Evolutionary conservation across 2,113 vertebrate genomes (phyloP).

Genomic region (Podarcis muralis): DNA sequence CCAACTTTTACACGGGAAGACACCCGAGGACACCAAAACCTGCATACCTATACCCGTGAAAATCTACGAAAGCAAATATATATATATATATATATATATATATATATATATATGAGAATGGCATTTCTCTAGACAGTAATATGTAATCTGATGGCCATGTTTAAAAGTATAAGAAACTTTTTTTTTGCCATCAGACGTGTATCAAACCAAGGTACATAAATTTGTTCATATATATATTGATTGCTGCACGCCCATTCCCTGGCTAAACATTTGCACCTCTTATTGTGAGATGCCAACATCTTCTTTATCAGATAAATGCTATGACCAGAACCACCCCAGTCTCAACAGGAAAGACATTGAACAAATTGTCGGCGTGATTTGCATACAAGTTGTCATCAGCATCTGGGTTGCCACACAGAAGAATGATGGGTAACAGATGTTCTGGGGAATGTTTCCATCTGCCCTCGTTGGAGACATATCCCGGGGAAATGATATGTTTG

Average conservation of each 20-base stretch:
- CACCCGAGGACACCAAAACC: too few relatives aligned
- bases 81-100: too few relatives aligned
- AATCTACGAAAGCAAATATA: too few relatives aligned
- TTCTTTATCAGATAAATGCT: conserved; percentile 66
- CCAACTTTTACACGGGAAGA: too few relatives aligned
- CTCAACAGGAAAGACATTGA: conserved; percentile 75
- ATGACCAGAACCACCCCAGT: conserved; percentile 66
- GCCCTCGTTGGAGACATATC: conserved; percentile 66
- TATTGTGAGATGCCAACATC: conserved; percentile 42
- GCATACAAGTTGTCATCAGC: conserved; percentile 76
- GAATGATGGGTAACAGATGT: conserved; percentile 82
- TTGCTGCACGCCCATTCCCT: conserved; percentile 48
- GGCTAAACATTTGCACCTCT: conserved; percentile 52
- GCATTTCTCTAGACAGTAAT: conserved; percentile 32
- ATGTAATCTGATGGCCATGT: conserved; percentile 45
- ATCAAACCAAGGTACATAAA: conserved; percentile 54
- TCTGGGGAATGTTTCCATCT: conserved; percentile 78
- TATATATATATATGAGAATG: conserved; percentile 18
- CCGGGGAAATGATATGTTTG: conserved; percentile 65
- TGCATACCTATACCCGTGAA: too few relatives aligned
- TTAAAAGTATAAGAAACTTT: conserved; percentile 28
- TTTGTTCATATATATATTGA: conserved; percentile 51
- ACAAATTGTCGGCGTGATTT: conserved; percentile 80
- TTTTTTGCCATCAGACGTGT: conserved; percentile 28
- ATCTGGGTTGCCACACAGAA: conserved; percentile 76